phyloP scores from a whole-genome alignment of 2,888 invertebrate species.

The Saturnia pavonia region DNA sequence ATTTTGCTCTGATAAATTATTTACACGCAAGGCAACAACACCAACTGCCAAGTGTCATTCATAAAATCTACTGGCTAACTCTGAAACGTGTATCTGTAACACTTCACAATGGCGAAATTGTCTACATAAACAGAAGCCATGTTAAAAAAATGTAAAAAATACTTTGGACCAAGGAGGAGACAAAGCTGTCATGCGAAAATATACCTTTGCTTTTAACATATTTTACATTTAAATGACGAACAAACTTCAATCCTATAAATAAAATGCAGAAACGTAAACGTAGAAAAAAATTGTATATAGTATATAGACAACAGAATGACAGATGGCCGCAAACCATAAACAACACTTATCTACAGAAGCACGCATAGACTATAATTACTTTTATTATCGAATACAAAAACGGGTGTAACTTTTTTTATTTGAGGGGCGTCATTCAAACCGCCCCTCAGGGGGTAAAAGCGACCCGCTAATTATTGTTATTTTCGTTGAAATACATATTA shows the following conservation, averaged over 20 bases:
- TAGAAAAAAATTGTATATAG: not conserved
- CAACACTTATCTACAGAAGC: slow-evolving; percentile 30
- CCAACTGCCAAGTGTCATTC: too few relatives aligned
- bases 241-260: too few relatives aligned
- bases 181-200: too few relatives aligned
- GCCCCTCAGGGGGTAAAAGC: slow-evolving; percentile 27
- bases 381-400: slow-evolving; percentile 53
- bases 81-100: too few relatives aligned
- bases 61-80: too few relatives aligned
- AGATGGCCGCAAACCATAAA: slow-evolving; percentile 30
- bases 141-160: too few relatives aligned
- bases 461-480: slow-evolving; percentile 48
- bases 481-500: slow-evolving; percentile 43
- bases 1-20: too few relatives aligned
- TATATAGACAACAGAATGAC: slow-evolving; percentile 24
- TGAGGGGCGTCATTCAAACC: slow-evolving; percentile 46
- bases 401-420: slow-evolving; percentile 44
- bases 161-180: too few relatives aligned
- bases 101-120: too few relatives aligned
- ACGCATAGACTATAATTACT: slow-evolving; percentile 56
- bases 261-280: not conserved
- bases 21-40: too few relatives aligned
- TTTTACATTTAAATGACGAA: not conserved
- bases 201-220: not conserved
- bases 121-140: too few relatives aligned